Evolutionary conservation across 2,797 vertebrate genomes (phyloP), one percentile per base, ranked within the genome.

Genomic region (Clarias laeviceps): DNA sequence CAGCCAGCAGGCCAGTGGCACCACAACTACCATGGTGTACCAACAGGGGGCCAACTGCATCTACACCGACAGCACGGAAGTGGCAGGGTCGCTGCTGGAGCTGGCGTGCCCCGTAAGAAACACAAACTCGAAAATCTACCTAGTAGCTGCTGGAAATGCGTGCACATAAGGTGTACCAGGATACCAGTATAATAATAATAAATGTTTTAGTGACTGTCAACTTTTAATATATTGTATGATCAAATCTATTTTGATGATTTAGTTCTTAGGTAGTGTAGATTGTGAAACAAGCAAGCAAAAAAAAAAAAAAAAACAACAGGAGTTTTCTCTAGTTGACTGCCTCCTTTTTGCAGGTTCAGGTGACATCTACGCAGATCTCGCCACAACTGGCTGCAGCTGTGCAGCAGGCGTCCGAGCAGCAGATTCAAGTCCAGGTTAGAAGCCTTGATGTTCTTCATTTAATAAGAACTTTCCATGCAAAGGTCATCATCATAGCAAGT

Each of bases 21-120:
- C 93, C 87, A 92, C 97, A 79, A 98, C 97, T 34, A 97, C 98
- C 3, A 99, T 98, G 97, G 98, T 99, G 61, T 99, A 99, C 93
- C 98, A 99, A 82, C 98, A 98, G 91, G 97, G 95, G 15, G 94
- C 94, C 88, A 99, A 97, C 94, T 99, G 98, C 91, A 95, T 99
- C 92, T 99, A 99, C 91, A 97, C 98, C 29, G 98, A 99, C 94
- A 99, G 97, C 95, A 98, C 98, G 0, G 98, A 99, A 93, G 98
- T 99, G 93, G 98, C 98, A 5, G 98, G 98, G 18, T 99, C 98
- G 32, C 94, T 99, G 90, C 92, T 99, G 70, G 98, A 99, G 93
- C 96, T 99, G 90, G 98, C 98, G 79, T 99, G 98, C 92, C 98
- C 98, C 62, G 98, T 99, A 94, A 97, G 92, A 87, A 54, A 83